A percentile compares a stretch with the other conserved stretches of the same genome.
These are phyloP conservation scores for Eupithecia abbreviata DNA, from an alignment of 2,888 invertebrate genomes.

Conservation along the genomic window DNA sequence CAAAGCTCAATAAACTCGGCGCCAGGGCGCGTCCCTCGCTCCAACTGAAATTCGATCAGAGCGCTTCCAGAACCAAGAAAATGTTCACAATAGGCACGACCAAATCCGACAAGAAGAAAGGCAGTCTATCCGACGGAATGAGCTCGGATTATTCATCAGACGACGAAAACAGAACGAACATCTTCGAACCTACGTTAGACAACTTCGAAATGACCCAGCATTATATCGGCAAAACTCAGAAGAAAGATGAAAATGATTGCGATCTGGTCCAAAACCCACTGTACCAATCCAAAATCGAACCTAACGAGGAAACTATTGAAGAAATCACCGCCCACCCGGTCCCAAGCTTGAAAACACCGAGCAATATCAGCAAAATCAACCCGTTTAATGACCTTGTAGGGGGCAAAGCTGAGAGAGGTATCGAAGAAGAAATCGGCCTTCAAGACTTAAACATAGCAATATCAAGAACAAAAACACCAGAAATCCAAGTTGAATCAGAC, in stretches of 20 bases:
- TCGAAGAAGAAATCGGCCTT: slow-evolving; percentile 10
- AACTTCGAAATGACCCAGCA: slow-evolving; percentile 80
- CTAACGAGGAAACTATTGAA: slow-evolving; percentile 78
- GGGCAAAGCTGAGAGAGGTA: background rate
- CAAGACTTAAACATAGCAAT: background rate
- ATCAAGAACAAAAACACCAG: slow-evolving; percentile 81
- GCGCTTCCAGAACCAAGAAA: slow-evolving; percentile 72
- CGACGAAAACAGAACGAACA: slow-evolving; percentile 79
- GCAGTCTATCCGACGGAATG: slow-evolving; percentile 86
- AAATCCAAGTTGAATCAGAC: slow-evolving; percentile 82
- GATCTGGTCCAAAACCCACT: slow-evolving; percentile 77
- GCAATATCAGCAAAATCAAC: slow-evolving; percentile 66
- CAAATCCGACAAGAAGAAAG: slow-evolving; percentile 83
- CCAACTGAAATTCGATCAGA: slow-evolving; percentile 78
- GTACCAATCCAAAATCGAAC: slow-evolving; percentile 79
- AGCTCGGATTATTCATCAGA: slow-evolving; percentile 82
- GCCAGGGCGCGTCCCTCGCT: slow-evolving; percentile 81
- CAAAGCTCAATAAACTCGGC: slow-evolving; percentile 90
- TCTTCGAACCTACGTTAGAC: slow-evolving; percentile 79
- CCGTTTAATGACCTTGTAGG: slow-evolving; percentile 62
- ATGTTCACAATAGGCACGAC: slow-evolving; percentile 81
- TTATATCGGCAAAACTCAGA: slow-evolving; percentile 70
- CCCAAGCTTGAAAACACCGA: slow-evolving; percentile 67
- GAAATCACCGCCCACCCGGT: slow-evolving; percentile 73
- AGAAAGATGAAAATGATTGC: slow-evolving; percentile 70